Conservation (phyloP, 2,888 invertebrate species). For the Xanthorhoe designata region DNA sequence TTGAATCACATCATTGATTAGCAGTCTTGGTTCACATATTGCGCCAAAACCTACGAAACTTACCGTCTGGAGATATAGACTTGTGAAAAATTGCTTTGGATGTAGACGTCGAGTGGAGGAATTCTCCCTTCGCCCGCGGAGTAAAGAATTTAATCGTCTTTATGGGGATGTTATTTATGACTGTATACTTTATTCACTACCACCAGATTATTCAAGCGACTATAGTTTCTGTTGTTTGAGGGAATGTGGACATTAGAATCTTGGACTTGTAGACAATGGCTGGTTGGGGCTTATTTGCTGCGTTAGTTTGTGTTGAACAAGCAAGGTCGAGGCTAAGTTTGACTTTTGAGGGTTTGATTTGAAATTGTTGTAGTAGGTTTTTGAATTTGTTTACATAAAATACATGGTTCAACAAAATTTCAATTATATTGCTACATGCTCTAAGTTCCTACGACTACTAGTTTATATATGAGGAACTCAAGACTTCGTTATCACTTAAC, state of each 20-base stretch:
- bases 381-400: constrained; percentile 1
- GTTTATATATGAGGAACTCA: no score
- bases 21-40: constrained; percentile 50
- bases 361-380: not conserved
- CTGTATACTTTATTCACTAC: constrained; percentile 55
- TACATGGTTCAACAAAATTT: not conserved
- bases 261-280: constrained; percentile 23
- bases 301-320: constrained; percentile 14
- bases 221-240: constrained; percentile 16
- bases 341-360: constrained; percentile 6
- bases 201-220: constrained; percentile 37
- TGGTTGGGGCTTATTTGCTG: constrained; percentile 10
- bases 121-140: constrained; percentile 57
- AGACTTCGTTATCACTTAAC: no score
- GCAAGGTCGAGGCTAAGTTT: constrained; percentile 11
- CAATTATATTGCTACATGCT: not conserved
- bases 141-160: constrained; percentile 73
- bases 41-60: constrained; percentile 47
- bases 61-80: constrained; percentile 50
- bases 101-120: constrained; percentile 63
- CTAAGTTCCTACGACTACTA: no score
- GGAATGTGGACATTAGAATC: constrained; percentile 23
- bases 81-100: constrained; percentile 71
- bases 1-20: constrained; percentile 10
- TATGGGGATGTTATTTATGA: constrained; percentile 64